Evolutionary conservation across 2,797 vertebrate genomes (phyloP), one percentile per base, ranked within the genome.

Genomic region (Paedocypris micromegethes): DNA sequence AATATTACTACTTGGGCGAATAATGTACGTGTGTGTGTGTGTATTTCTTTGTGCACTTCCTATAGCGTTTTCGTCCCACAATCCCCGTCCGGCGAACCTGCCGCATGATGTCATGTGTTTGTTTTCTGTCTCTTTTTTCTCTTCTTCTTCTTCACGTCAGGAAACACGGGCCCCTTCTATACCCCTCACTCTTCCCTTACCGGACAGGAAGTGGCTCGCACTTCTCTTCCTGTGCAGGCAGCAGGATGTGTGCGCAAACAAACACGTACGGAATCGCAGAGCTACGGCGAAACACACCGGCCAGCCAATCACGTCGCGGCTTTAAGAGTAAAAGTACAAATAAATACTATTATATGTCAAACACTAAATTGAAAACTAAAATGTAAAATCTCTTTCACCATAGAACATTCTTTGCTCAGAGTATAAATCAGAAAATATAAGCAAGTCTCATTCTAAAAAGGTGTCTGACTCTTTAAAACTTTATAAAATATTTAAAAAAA

Each of bases 101-200:
- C 39, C 37, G 55, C 65, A 82, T 86, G 86, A 88, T 83, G 83
- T 87, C 80, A 86, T 79, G 66, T 44, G 37, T 74, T 52, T 69
- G 60, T 66, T 57, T 39, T 52, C 66, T 64, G 42, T 60, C 40
- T 66, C 50, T 57, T 39, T 77, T 49, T 55, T 70, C 69, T 51
- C 66, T 66, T 71, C 66, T 60, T 62, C 68, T 75, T 59, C 64
- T 69, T 74, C 75, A 68, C 23, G 23, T 23, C 83, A 86, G 85
- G 86, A 88, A 80, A 78, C 80, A 55, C 75, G 75, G 66, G 83
- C 80, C 82, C 77, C 78, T 72, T 80, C 70, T 79, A 61, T 73
- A 77, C 82, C 81, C 23, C 81, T 77, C 78, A 73, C 88, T 85
- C 81, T 89, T 89, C 86, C 77, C 64, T 60, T 77, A 39, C 57